Conservation (phyloP, 2,113 vertebrate genomes). For the Lamprotornis superbus region DNA sequence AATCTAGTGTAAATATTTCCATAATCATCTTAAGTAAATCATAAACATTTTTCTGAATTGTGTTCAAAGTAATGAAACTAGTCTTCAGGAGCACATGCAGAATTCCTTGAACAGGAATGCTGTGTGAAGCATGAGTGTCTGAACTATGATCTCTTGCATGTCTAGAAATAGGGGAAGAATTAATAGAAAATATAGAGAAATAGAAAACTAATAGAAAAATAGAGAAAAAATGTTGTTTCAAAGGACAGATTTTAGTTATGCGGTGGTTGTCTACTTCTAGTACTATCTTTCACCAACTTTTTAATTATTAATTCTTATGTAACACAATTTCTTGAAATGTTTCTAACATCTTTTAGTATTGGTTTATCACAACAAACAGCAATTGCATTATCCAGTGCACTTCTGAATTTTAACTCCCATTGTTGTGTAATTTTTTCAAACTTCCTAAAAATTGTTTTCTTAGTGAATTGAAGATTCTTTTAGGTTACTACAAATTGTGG, state of each 20-base stretch:
- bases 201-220: background rate
- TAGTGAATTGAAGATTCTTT: background rate
- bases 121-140: background rate
- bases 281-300: background rate
- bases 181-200: background rate
- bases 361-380: background rate
- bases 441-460: background rate
- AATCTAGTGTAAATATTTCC: conserved; percentile 30
- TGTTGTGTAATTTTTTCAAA: background rate
- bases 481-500: background rate
- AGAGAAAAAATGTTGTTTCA: background rate
- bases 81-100: background rate
- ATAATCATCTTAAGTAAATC: background rate
- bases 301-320: background rate
- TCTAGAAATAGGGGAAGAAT: conserved; percentile 6
- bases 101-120: background rate
- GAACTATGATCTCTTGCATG: background rate
- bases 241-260: background rate
- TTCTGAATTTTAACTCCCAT: background rate
- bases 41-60: background rate
- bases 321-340: background rate
- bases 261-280: background rate
- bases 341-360: background rate
- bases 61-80: background rate
- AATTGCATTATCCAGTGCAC: background rate